Evolutionary conservation across 2,113 vertebrate genomes (phyloP).

Genomic region (Marmota flaviventris): DNA sequence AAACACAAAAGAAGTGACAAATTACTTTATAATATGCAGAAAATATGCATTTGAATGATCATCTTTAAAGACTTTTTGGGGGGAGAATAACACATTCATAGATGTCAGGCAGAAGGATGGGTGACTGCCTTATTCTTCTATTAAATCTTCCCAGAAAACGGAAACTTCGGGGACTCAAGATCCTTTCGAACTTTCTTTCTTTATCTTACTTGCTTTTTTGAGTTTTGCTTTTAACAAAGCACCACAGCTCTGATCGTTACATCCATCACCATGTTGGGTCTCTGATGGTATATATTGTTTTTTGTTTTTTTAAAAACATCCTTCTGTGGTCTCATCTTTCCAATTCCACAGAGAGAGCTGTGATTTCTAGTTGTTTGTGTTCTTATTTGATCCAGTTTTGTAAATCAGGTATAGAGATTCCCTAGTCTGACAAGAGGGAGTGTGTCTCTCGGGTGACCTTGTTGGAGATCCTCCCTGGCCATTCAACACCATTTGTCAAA

Average conservation of each 20-base stretch:
- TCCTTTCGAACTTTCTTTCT: conserved; percentile 7
- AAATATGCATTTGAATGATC: conserved; percentile 65
- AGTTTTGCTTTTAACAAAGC: conserved; percentile 31
- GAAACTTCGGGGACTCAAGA: conserved; percentile 58
- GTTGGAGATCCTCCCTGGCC: neutral
- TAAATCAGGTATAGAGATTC: neutral
- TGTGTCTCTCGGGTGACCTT: neutral
- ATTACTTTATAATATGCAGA: conserved; percentile 63
- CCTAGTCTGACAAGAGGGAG: neutral
- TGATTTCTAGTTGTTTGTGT: neutral
- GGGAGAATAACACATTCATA: neutral
- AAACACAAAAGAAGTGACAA: conserved; percentile 73
- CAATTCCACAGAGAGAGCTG: neutral
- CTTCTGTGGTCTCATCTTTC: neutral
- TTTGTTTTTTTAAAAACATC: neutral
- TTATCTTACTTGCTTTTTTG: neutral
- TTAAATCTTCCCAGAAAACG: conserved; percentile 76
- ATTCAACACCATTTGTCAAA: neutral
- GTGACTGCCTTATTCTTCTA: conserved; percentile 71
- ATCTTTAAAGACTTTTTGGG: conserved; percentile 45
- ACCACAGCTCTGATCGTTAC: neutral
- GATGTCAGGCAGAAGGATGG: conserved; percentile 25
- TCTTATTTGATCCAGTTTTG: neutral
- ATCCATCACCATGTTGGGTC: neutral
- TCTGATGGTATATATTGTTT: neutral